Base-by-base conservation (phyloP, 1,140 invertebrate genomes). In the Euura saliciscinereae region DNA sequence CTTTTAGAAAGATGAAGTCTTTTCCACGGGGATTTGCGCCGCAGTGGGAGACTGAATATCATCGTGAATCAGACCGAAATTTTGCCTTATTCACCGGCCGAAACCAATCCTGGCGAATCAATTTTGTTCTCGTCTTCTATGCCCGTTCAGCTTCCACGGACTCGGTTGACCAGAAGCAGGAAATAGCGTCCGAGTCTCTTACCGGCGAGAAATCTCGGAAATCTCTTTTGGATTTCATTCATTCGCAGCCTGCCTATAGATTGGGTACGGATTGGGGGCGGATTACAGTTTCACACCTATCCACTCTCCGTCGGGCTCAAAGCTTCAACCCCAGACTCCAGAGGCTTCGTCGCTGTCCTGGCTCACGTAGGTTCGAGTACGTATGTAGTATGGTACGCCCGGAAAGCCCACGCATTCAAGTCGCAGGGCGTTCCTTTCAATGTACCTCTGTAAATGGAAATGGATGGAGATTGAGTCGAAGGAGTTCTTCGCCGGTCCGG, bases 401-500 rank as follows among this genome's bases (percentile, higher is more conserved):
- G 51, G 51, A 59, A 59, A 59, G 51, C 51, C 51, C 51, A 59
- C 51, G 51, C 51, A 59, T 59, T 59, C 51, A 59, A 59, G 51
- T 45, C 46, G 44, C 28, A 10, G 46, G 43, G 44, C 13, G 69
- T 72, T 46, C 66, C 66, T 72, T 68, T 68, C 71, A 68, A 67
- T 72, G 46, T 72, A 13, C 66, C 71, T 72, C 46, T 43, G 71
- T 77, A 75, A 75, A 77, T 77, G 76, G 76, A 77, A 77, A 77
- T 73, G 72, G 73, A 77, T 75, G 76, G 68, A 77, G 76, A 77
- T 77, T 77, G 73, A 77, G 71, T 75, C 72, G 69, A 73, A 75
- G 70, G 69, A 59, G 45, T 67, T 70, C 65, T 69, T 70, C 71
- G 69, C 51, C 51, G n/a, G 68, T 68, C 59, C 68, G 67, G 72